Conservation (phyloP, 1,140 invertebrate species). For the Listronotus oregonensis region DNA sequence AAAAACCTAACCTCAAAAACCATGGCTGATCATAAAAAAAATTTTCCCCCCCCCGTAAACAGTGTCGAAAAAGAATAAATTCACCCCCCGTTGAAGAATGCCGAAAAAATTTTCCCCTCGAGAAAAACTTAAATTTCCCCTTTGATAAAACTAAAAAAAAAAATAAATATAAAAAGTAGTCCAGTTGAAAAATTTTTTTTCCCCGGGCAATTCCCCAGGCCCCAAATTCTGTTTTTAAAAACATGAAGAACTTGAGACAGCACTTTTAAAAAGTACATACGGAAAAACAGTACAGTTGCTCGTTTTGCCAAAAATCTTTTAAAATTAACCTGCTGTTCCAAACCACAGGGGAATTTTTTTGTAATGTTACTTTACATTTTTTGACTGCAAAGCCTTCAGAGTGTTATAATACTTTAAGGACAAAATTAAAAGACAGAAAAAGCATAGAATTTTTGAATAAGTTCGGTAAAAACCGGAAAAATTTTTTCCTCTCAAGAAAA, state of each 20-base stretch:
- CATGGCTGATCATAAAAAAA: constrained; percentile 32
- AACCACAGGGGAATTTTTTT: constrained; percentile 60
- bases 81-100: constrained; percentile 49
- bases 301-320: constrained; percentile 62
- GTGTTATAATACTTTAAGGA: constrained; percentile 63
- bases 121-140: constrained; percentile 53
- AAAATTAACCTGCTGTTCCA: constrained; percentile 58
- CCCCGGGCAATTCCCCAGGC: constrained; percentile 50
- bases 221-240: constrained; percentile 46
- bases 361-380: constrained; percentile 60
- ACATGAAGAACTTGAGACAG: constrained; percentile 56
- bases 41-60: constrained; percentile 45
- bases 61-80: constrained; percentile 42
- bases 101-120: constrained; percentile 48
- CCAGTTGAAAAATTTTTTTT: constrained; percentile 45
- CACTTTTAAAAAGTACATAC: constrained; percentile 69
- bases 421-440: constrained; percentile 62
- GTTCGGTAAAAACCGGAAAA: constrained; percentile 37
- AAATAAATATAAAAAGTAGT: constrained; percentile 26
- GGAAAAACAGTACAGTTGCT: constrained; percentile 61
- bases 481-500: constrained; percentile 21
- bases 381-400: constrained; percentile 59
- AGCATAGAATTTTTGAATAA: constrained; percentile 55
- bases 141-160: constrained; percentile 50
- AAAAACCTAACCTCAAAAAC: background rate